Conservation (phyloP, 2,888 invertebrate genomes). For the Drosophila nigritarsus region DNA sequence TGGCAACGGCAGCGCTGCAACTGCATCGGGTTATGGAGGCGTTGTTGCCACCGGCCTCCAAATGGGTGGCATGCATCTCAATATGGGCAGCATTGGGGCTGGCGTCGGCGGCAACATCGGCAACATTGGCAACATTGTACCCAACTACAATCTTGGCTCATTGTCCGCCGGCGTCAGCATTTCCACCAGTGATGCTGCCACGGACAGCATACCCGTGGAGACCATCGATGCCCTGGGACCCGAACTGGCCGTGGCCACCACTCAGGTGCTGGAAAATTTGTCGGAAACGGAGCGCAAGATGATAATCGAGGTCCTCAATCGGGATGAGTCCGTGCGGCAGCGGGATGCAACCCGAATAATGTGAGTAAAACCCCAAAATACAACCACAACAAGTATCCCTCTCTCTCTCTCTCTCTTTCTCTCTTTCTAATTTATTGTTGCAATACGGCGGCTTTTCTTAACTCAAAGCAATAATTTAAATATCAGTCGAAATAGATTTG, state of each 20-base stretch:
- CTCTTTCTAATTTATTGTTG: slow-evolving; percentile 8
- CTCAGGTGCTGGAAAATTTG: slow-evolving; percentile 84
- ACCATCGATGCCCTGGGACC: slow-evolving; percentile 82
- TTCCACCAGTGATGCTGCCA: slow-evolving; percentile 63
- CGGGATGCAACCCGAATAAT: slow-evolving; percentile 86
- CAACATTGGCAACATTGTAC: slow-evolving; percentile 29
- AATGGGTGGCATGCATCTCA: slow-evolving; percentile 54
- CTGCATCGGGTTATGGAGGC: slow-evolving; percentile 34
- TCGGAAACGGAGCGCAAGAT: slow-evolving; percentile 86
- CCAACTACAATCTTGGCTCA: slow-evolving; percentile 43
- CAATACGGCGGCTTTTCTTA: slow-evolving; percentile 1
- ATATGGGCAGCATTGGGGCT: slow-evolving; percentile 32
- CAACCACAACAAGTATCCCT: not conserved
- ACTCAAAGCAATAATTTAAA: not conserved
- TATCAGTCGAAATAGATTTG: not conserved
- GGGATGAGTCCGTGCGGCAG: slow-evolving; percentile 86
- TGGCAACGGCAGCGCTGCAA: slow-evolving; percentile 38
- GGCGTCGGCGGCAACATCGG: slow-evolving; percentile 18
- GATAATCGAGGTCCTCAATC: slow-evolving; percentile 86
- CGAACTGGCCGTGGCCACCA: slow-evolving; percentile 83
- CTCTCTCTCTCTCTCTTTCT: not conserved
- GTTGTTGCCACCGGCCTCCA: slow-evolving; percentile 38
- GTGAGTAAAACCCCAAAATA: slow-evolving; percentile 85
- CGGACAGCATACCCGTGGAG: slow-evolving; percentile 77
- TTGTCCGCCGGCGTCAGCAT: slow-evolving; percentile 48